Evolutionary conservation across 1,140 invertebrate species (phyloP).

Genomic region (Tyrophagus putrescentiae): DNA sequence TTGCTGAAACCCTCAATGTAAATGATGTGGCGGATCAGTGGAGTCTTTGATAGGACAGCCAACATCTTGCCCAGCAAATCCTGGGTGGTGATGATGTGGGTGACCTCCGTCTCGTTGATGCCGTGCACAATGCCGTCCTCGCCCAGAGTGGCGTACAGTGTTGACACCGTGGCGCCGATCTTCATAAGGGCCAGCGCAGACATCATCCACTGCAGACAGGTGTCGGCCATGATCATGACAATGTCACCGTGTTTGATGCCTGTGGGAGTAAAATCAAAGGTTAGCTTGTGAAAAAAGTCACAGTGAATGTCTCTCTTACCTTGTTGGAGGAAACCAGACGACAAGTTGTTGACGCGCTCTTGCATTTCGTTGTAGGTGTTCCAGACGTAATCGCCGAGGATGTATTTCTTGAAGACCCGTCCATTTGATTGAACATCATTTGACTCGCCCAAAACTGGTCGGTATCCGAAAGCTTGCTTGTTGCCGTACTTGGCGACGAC

Average conservation of each 20-base stretch:
- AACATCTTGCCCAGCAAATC: conserved; percentile 61
- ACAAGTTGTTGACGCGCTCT: conserved; percentile 53
- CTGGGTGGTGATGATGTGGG: conserved; percentile 42
- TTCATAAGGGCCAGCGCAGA: conserved; percentile 42
- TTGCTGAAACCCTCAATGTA: conserved; percentile 22
- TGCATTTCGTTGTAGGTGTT: conserved; percentile 66
- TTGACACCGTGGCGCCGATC: conserved; percentile 51
- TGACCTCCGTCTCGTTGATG: conserved; percentile 89
- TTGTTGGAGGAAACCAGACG: conserved; percentile 50
- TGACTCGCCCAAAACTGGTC: conserved; percentile 75
- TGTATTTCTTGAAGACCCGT: conserved; percentile 86
- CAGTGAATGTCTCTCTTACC: conserved; percentile 25
- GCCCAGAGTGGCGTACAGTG: conserved; percentile 87
- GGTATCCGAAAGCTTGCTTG: conserved; percentile 65
- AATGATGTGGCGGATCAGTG: conserved; percentile 17
- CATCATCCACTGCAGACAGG: conserved; percentile 89
- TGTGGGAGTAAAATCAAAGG: not conserved
- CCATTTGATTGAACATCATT: conserved; percentile 86
- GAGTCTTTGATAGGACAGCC: not conserved
- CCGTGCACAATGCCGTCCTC: conserved; percentile 88
- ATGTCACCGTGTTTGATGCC: conserved; percentile 42
- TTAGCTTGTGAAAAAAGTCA: not conserved
- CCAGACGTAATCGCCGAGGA: conserved; percentile 87
- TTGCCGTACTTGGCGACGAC: conserved; percentile 45
- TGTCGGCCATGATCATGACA: conserved; percentile 88